These are phyloP conservation scores for Catharus ustulatus DNA, from an alignment of 2,797 vertebrate species.

Conservation along the genomic window DNA sequence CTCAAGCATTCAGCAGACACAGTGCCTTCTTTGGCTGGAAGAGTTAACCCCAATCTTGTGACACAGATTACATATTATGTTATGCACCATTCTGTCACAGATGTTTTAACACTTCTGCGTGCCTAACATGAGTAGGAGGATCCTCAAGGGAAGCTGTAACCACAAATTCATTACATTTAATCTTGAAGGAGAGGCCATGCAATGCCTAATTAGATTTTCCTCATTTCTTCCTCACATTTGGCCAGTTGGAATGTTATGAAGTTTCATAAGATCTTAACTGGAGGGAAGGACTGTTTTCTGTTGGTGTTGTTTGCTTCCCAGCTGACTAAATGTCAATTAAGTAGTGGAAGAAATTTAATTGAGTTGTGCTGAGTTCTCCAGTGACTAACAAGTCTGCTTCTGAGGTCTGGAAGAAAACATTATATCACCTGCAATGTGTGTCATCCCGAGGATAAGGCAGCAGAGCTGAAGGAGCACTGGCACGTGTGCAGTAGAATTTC, in stretches of 20 bases:
- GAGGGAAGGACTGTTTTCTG: conserved; percentile 38
- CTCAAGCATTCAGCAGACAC: not conserved
- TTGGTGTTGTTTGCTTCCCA: conserved; percentile 10
- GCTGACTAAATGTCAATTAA: conserved; percentile 55
- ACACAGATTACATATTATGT: not conserved
- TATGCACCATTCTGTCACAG: not conserved
- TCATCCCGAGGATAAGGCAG: conserved; percentile 14
- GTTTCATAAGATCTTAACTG: conserved; percentile 36
- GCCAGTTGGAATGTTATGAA: conserved; percentile 4
- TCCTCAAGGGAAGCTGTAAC: conserved; percentile 36
- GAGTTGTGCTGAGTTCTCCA: conserved; percentile 57
- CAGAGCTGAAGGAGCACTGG: not conserved
- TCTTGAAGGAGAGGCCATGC: conserved; percentile 19
- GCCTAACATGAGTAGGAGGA: conserved; percentile 23
- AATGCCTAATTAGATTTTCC: conserved; percentile 54
- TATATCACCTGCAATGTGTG: conserved; percentile 12
- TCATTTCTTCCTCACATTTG: conserved; percentile 50
- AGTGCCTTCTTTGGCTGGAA: not conserved
- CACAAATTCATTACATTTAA: conserved; percentile 24
- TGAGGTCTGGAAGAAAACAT: conserved; percentile 42
- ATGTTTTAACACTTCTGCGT: conserved; percentile 14
- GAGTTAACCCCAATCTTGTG: not conserved
- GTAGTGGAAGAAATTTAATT: conserved; percentile 65
- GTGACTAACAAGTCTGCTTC: conserved; percentile 52
- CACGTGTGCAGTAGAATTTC: not conserved